A percentile compares a stretch with the other conserved stretches of the same genome.
Conservation (phyloP, 1,140 invertebrate genomes). For the Lepidurus packardi region DNA sequence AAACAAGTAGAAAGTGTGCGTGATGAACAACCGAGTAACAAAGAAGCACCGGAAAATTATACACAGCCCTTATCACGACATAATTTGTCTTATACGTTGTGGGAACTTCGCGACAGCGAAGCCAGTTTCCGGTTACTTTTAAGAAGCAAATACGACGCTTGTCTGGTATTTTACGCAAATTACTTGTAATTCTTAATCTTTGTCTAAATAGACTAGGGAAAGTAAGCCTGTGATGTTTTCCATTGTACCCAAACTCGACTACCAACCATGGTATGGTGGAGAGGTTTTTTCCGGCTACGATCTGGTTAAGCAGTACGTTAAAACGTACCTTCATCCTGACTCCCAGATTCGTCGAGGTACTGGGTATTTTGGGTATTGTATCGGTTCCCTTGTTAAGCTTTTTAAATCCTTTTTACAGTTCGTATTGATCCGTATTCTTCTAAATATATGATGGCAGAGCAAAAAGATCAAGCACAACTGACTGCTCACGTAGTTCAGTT, state of each 20-base stretch:
- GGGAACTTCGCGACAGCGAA: background rate
- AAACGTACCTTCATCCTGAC: background rate
- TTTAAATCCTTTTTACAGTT: background rate
- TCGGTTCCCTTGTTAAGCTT: background rate
- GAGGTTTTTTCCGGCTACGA: background rate
- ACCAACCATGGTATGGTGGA: background rate
- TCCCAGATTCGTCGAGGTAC: background rate
- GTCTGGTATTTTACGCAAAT: background rate
- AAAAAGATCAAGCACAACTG: background rate
- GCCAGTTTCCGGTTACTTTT: background rate
- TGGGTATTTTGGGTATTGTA: background rate
- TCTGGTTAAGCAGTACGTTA: background rate
- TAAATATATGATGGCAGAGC: background rate
- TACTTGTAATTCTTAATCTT: background rate
- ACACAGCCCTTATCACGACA: background rate
- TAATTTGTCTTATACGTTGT: background rate
- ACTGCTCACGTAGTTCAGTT: background rate
- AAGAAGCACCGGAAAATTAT: background rate
- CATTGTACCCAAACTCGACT: background rate
- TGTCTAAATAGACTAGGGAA: background rate
- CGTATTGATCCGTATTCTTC: background rate
- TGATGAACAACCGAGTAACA: background rate
- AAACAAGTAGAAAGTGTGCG: background rate
- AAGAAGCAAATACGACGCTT: background rate
- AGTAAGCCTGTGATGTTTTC: background rate